Evolutionary conservation across 2,797 vertebrate genomes (phyloP), one percentile per base, ranked within the genome.

Genomic region (Sternarchorhynchus goeldii): DNA sequence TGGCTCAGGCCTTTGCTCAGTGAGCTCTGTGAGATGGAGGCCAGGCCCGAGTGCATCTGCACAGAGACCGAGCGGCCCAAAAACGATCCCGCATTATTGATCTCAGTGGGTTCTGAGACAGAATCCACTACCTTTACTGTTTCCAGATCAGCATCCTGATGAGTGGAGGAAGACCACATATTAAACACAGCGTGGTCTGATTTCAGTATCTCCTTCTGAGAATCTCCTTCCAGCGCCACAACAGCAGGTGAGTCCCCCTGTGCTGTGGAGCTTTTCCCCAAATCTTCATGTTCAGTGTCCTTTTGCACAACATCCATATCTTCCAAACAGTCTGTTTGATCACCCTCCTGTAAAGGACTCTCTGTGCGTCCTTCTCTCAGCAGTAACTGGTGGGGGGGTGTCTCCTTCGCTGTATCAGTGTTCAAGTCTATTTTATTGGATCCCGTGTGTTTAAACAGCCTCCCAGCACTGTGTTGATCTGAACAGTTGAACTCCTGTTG

Each of bases 1-100:
- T 62, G 86, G 7, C 85, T 88, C 58, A 88, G 70, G 8, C 86
- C 85, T 71, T 86, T 91, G 59, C 86, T 85, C 12, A 84, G 72
- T 39, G 90, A 71, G 45, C 91, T 91, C 60, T 91, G 89, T 36
- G 86, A 86, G 31, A 81, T 65, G 2, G 86, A 86, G 16, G 88
- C 81, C 63, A 87, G 82, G 32, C 57, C 82, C 18, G 92, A 94
- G 74, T 90, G 78, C 91, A 94, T 91, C 85, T 94, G 94, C 76
- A 93, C 86, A n/a, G 91, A 93, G 68, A 94, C 88, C 0, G 91
- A 93, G 73, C 84, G 85, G 45, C 84, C 79, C 17, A 73, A 71
- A 45, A 63, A 78, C 10, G 81, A 0, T 3, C 34, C 57, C 10
- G 25, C 62, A 65, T 88, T 76, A 57, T 80, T 76, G 34, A 20